A percentile compares a stretch with the other conserved stretches of the same genome.
phyloP scores from a whole-genome alignment of 1,140 invertebrate genomes.

The Caerostris darwini region DNA sequence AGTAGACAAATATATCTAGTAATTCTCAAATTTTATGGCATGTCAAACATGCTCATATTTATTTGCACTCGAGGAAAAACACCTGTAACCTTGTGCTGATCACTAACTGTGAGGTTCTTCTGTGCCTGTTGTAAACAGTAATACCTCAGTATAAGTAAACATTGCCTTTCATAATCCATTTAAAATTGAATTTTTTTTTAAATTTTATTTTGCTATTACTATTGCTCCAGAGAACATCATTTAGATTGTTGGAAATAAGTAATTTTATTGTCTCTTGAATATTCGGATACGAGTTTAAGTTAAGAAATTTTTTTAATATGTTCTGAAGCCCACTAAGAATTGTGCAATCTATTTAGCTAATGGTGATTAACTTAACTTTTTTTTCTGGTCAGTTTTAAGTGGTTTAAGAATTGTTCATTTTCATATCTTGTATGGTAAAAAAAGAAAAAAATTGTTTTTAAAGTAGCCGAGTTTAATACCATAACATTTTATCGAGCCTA shows the following conservation, averaged over 20 bases:
- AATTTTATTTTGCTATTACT: not conserved
- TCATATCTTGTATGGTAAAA: too few species aligned
- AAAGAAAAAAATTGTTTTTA: too few species aligned
- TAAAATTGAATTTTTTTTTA: not conserved
- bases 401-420: too few species aligned
- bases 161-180: not conserved
- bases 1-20: conserved; percentile 36
- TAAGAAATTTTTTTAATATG: not conserved
- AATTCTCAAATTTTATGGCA: conserved; percentile 13
- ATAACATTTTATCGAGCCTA: too few species aligned
- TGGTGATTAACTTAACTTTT: not conserved
- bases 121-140: conserved; percentile 9
- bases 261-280: not conserved
- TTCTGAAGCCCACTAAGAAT: not conserved
- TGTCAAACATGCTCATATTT: conserved; percentile 33
- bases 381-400: too few species aligned
- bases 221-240: not conserved
- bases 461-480: too few species aligned
- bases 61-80: conserved; percentile 4
- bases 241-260: not conserved
- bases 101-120: not conserved
- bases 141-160: not conserved
- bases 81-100: conserved; percentile 1
- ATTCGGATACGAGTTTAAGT: not conserved
- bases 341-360: conserved; percentile 10